Conservation (phyloP, 2,797 vertebrate genomes). For the Hypotaenidia philippensis region DNA sequence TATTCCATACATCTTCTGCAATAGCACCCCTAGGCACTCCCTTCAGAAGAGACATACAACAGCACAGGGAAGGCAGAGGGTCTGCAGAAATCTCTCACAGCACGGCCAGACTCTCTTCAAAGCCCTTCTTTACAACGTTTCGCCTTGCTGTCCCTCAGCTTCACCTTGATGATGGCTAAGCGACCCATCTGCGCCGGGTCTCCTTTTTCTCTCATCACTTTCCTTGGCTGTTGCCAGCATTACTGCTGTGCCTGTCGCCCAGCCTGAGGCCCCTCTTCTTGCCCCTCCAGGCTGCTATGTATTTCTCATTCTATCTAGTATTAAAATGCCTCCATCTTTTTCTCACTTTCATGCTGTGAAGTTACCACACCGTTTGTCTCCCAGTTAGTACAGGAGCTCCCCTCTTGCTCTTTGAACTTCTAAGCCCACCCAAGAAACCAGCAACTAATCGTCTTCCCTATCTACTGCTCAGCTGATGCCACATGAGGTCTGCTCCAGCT, state of each 20-base stretch:
- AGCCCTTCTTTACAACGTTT: not conserved
- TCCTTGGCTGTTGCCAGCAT: not conserved
- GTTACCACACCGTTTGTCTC: not conserved
- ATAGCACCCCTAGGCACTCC: not conserved
- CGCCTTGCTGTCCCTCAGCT: not conserved
- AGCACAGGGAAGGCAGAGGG: not conserved
- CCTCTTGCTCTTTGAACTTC: not conserved
- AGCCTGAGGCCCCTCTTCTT: not conserved
- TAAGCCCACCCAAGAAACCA: not conserved
- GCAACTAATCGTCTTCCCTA: not conserved
- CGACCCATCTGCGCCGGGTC: not conserved
- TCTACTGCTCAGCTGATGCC: not conserved
- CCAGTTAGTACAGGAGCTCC: not conserved
- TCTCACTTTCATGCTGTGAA: not conserved
- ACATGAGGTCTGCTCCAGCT: not conserved
- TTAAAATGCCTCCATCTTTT: not conserved
- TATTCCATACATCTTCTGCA: not conserved
- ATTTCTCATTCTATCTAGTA: not conserved
- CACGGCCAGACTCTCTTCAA: not conserved
- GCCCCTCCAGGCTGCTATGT: not conserved
- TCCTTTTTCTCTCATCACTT: not conserved
- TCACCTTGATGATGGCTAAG: not conserved
- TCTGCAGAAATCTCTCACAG: not conserved
- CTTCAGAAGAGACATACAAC: not conserved
- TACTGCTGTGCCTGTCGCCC: not conserved